These are phyloP conservation scores for Caradrina clavipalpis DNA, from an alignment of 2,888 invertebrate species.

Conservation along the genomic window DNA sequence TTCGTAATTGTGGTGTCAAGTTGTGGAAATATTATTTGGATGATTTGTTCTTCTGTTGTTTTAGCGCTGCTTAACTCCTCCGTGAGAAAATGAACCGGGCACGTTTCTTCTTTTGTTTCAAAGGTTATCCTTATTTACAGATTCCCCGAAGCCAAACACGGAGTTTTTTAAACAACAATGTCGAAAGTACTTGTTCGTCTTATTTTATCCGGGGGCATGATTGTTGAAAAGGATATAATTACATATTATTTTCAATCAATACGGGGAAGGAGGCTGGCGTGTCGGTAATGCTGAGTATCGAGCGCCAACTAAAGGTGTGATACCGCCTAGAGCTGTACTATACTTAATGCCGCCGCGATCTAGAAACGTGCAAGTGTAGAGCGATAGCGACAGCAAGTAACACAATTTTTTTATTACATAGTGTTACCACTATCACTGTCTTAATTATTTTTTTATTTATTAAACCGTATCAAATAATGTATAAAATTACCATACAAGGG, in stretches of 20 bases:
- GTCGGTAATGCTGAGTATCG: slow-evolving; percentile 61
- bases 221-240: slow-evolving; percentile 51
- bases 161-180: slow-evolving; percentile 23
- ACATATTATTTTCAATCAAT: slow-evolving; percentile 63
- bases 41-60: slow-evolving; percentile 45
- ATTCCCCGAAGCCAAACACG: slow-evolving; percentile 44
- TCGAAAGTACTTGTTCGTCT: slow-evolving; percentile 1
- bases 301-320: slow-evolving; percentile 73
- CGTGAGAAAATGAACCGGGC: slow-evolving; percentile 24
- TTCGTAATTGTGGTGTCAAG: slow-evolving; percentile 54
- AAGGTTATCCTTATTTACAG: slow-evolving; percentile 1
- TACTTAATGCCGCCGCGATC: slow-evolving; percentile 13
- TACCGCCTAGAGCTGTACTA: slow-evolving; percentile 69
- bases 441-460: too few species aligned
- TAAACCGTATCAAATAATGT: too few species aligned
- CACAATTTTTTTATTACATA: too few species aligned
- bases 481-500: too few species aligned
- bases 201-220: slow-evolving; percentile 25
- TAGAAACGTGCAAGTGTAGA: neutral
- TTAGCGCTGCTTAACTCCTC: slow-evolving; percentile 10
- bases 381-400: slow-evolving; percentile 57
- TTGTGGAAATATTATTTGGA: slow-evolving; percentile 50
- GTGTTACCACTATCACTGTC: too few species aligned
- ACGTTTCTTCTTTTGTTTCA: slow-evolving; percentile 17
- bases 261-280: slow-evolving; percentile 58